Evolutionary conservation across 2,797 vertebrate species (phyloP).

Genomic region (Anomalospiza imberbis): DNA sequence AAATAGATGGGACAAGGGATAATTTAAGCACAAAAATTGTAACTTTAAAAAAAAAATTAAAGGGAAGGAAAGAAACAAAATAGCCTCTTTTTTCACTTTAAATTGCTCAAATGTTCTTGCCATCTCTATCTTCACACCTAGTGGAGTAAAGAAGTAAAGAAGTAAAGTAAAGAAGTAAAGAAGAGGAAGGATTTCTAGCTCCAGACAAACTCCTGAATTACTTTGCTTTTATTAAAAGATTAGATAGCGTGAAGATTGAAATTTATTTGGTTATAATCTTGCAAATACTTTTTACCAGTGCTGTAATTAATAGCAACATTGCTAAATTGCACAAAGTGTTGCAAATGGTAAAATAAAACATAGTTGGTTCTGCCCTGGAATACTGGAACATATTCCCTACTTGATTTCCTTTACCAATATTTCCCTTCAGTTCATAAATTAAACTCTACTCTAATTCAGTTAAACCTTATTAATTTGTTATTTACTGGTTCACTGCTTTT

Average conservation of each 20-base stretch:
- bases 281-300: background rate
- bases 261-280: background rate
- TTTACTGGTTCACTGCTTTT: slow-evolving; percentile 15
- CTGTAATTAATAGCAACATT: background rate
- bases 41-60: background rate
- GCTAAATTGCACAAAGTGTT: background rate
- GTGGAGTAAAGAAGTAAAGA: background rate
- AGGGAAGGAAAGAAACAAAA: background rate
- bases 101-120: background rate
- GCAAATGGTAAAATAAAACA: background rate
- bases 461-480: slow-evolving; percentile 12
- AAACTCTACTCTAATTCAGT: background rate
- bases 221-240: background rate
- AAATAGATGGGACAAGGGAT: background rate
- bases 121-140: background rate
- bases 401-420: background rate
- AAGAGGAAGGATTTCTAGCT: background rate
- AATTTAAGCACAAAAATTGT: background rate
- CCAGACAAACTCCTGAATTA: background rate
- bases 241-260: background rate
- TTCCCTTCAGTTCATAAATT: background rate
- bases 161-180: background rate
- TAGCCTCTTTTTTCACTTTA: accelerated
- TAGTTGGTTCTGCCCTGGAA: background rate
- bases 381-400: background rate